A percentile compares a stretch with the other conserved stretches of the same genome.
These are phyloP conservation scores for Neomorphus geoffroyi DNA, from an alignment of 2,797 vertebrate species.

Conservation along the genomic window DNA sequence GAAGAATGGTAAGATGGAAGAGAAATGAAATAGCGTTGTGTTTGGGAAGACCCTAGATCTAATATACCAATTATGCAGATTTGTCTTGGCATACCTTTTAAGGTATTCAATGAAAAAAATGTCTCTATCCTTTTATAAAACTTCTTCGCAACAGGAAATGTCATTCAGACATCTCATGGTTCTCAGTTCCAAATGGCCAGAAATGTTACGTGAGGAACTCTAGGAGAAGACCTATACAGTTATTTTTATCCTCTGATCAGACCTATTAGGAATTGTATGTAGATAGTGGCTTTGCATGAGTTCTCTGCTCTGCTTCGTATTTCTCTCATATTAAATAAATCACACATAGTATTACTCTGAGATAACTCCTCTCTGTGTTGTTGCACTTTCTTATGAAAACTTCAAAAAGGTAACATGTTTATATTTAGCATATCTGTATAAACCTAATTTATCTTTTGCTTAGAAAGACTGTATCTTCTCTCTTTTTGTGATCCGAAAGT, in stretches of 20 bases:
- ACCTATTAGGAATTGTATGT: fast-evolving
- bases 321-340: background rate
- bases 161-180: background rate
- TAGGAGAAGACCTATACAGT: background rate
- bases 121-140: background rate
- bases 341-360: background rate
- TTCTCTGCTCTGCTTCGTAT: background rate
- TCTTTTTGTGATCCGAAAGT: background rate
- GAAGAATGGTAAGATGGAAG: background rate
- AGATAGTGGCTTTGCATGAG: background rate
- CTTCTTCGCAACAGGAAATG: background rate
- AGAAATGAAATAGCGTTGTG: background rate
- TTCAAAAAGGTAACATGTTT: background rate
- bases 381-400: background rate
- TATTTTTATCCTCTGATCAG: background rate
- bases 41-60: background rate
- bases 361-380: background rate
- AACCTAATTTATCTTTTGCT: background rate
- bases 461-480: background rate
- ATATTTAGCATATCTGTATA: background rate
- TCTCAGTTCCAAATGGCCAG: background rate
- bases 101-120: background rate
- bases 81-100: background rate
- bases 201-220: background rate
- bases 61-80: background rate